A percentile compares a stretch with the other conserved stretches of the same genome.
Conservation (phyloP, 1,140 invertebrate species). For the Drosophila carrolli region DNA sequence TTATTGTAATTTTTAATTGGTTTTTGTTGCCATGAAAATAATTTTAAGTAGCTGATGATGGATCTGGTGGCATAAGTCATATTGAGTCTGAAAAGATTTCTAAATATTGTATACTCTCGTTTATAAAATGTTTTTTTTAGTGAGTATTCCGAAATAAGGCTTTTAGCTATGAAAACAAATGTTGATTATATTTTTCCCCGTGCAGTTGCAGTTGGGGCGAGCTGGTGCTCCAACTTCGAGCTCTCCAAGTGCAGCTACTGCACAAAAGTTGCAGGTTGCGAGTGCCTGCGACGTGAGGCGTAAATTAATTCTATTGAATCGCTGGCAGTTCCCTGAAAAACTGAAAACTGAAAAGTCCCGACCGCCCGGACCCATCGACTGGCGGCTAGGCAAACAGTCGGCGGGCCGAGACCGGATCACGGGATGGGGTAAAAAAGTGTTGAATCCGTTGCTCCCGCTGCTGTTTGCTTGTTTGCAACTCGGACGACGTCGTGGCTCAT, state of each 20-base stretch:
- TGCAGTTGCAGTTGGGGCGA: background rate
- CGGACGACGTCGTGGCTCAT: slow-evolving; percentile 62
- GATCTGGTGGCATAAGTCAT: too few species aligned
- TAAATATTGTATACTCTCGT: too few species aligned
- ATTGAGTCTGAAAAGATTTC: too few species aligned
- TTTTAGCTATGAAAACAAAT: too few species aligned
- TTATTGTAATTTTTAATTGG: too few species aligned
- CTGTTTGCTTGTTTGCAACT: slow-evolving; percentile 72
- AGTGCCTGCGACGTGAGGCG: slow-evolving; percentile 74
- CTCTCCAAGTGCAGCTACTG: slow-evolving; percentile 24
- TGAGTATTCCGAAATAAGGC: too few species aligned
- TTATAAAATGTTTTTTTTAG: too few species aligned
- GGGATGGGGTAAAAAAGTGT: slow-evolving; percentile 64
- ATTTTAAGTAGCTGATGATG: too few species aligned
- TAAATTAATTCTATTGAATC: slow-evolving; percentile 84
- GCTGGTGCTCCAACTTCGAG: slow-evolving; percentile 6
- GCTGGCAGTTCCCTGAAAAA: slow-evolving; percentile 73
- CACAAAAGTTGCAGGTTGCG: slow-evolving; percentile 28
- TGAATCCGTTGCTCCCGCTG: slow-evolving; percentile 67
- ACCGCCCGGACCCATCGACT: slow-evolving; percentile 17
- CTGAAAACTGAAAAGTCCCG: slow-evolving; percentile 34
- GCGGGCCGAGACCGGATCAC: slow-evolving; percentile 20
- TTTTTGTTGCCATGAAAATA: too few species aligned
- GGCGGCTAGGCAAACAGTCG: slow-evolving; percentile 47
- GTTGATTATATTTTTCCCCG: slow-evolving; percentile 1